phyloP scores from a whole-genome alignment of 2,113 vertebrate genomes.

The Reinhardtius hippoglossoides region DNA sequence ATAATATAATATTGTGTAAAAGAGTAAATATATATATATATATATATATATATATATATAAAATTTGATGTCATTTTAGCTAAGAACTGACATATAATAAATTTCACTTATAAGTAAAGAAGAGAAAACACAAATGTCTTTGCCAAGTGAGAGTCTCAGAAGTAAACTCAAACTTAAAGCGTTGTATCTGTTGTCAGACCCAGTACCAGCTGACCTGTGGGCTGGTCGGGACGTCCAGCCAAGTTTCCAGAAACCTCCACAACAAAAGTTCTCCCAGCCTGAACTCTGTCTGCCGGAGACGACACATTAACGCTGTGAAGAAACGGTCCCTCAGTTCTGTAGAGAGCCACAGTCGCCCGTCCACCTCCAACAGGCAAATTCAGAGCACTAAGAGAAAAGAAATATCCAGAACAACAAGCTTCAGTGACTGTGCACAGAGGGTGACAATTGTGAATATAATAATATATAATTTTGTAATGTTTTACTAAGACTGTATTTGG shows the following conservation, averaged over 20 bases:
- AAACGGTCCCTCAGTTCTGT: constrained; percentile 64
- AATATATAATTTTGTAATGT: too few relatives aligned
- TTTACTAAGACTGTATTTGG: too few relatives aligned
- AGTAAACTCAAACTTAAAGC: too few relatives aligned
- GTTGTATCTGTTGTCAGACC: too few relatives aligned
- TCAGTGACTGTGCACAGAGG: not conserved
- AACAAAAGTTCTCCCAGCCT: constrained; percentile 56
- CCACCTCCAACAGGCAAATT: constrained; percentile 47
- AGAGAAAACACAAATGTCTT: too few relatives aligned
- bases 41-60: too few relatives aligned
- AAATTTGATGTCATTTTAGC: too few relatives aligned
- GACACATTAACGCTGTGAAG: constrained; percentile 49
- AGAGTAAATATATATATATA: too few relatives aligned
- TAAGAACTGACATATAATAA: too few relatives aligned
- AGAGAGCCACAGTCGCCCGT: constrained; percentile 42
- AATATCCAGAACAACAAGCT: not conserved
- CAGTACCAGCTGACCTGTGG: constrained; percentile 65
- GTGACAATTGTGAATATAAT: not conserved
- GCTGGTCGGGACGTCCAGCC: constrained; percentile 44
- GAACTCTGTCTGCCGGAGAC: constrained; percentile 37
- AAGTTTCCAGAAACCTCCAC: constrained; percentile 67
- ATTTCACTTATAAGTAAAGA: too few relatives aligned
- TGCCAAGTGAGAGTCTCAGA: too few relatives aligned
- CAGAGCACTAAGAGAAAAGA: constrained; percentile 18
- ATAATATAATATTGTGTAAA: not conserved